Evolutionary conservation across 2,113 vertebrate genomes (phyloP).

Genomic region (Eleginops maclovinus): DNA sequence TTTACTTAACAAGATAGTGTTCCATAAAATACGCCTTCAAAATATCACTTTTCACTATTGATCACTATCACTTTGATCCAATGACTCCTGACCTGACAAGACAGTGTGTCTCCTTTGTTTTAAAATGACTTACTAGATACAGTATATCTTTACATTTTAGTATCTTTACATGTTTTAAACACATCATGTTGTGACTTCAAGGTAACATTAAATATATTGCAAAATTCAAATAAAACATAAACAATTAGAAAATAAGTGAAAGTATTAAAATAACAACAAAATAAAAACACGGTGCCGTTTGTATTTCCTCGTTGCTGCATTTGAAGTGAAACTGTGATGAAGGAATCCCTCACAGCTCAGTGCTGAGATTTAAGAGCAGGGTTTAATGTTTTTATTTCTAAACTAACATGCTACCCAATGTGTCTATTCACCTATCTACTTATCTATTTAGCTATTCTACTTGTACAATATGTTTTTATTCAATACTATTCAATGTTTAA

Average conservation of each 20-base stretch:
- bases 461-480: neutral
- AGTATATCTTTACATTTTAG: too few relatives aligned
- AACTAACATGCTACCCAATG: neutral
- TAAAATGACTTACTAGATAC: neutral
- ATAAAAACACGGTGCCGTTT: neutral
- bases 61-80: neutral
- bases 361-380: neutral
- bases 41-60: conserved; percentile 4
- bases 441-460: neutral
- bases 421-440: neutral
- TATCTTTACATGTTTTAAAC: too few relatives aligned
- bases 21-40: neutral
- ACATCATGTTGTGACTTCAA: neutral
- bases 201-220: neutral
- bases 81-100: neutral
- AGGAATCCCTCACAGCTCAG: neutral
- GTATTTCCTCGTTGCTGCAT: neutral
- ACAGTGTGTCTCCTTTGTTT: neutral
- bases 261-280: neutral
- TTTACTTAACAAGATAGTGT: neutral
- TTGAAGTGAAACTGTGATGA: conserved; percentile 13
- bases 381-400: neutral
- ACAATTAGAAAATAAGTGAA: neutral
- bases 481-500: neutral
- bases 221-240: neutral